These are phyloP conservation scores for Chironomus tepperi DNA, from an alignment of 1,140 invertebrate species.

Conservation along the genomic window DNA sequence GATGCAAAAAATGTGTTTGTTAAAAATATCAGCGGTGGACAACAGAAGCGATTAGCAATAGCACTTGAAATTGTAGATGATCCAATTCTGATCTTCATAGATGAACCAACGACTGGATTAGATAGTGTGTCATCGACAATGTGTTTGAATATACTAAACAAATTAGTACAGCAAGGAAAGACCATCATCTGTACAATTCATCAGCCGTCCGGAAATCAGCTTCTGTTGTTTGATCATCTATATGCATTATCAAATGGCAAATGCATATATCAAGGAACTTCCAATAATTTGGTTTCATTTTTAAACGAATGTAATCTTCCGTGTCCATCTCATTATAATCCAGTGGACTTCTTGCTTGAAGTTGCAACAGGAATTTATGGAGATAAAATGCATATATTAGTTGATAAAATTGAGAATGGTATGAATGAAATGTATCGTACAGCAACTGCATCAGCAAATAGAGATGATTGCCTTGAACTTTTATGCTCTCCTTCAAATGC, in stretches of 20 bases:
- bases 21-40: conserved; percentile 76
- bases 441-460: conserved; percentile 26
- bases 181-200: conserved; percentile 89
- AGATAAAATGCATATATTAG: conserved; percentile 47
- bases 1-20: conserved; percentile 58
- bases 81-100: conserved; percentile 78
- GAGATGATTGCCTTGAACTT: not conserved
- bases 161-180: conserved; percentile 53
- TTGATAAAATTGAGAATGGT: conserved; percentile 59
- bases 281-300: conserved; percentile 59
- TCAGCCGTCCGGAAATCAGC: conserved; percentile 82
- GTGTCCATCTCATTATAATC: not conserved
- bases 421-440: conserved; percentile 50
- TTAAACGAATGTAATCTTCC: conserved; percentile 42
- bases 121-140: conserved; percentile 83
- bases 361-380: conserved; percentile 74
- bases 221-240: conserved; percentile 70
- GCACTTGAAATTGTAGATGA: conserved; percentile 90
- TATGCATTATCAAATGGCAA: conserved; percentile 76
- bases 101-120: conserved; percentile 75
- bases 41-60: conserved; percentile 83
- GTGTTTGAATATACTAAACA: conserved; percentile 58
- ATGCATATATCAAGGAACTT: conserved; percentile 70
- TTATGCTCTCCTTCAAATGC: conserved; percentile 38
- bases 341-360: conserved; percentile 64